phyloP scores from a whole-genome alignment of 2,113 vertebrate species.

The Campylorhamphus procurvoides region DNA sequence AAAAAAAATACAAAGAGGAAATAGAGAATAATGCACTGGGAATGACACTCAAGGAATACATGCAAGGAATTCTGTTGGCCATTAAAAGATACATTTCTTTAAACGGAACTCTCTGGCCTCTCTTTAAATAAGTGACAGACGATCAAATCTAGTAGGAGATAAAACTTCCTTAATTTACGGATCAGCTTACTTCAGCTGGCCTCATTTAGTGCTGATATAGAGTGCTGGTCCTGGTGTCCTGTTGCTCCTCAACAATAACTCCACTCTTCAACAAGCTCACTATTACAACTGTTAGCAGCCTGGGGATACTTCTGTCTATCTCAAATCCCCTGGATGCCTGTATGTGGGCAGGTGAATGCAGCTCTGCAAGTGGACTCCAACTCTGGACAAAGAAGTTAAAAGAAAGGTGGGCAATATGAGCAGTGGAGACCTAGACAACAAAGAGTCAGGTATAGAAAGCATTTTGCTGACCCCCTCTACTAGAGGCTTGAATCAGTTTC shows the following conservation, averaged over 20 bases:
- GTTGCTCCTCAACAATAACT: background rate
- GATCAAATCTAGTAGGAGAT: background rate
- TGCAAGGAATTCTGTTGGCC: background rate
- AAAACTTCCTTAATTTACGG: background rate
- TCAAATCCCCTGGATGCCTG: background rate
- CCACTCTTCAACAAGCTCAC: background rate
- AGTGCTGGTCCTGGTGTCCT: background rate
- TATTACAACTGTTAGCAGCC: background rate
- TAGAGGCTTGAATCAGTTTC: background rate
- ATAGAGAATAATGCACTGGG: background rate
- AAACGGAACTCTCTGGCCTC: background rate
- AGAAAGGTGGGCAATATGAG: background rate
- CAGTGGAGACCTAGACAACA: no score
- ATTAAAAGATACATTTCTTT: background rate
- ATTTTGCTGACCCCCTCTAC: background rate
- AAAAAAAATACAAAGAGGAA: background rate
- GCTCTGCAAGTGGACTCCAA: background rate
- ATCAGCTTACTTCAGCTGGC: background rate
- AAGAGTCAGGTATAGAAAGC: background rate
- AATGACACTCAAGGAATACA: background rate
- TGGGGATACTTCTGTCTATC: background rate
- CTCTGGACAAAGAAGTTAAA: background rate
- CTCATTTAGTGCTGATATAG: background rate
- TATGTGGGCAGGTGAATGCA: background rate
- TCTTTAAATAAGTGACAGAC: background rate